phyloP scores from a whole-genome alignment of 2,888 invertebrate species.

The Melangyna quadrimaculata region DNA sequence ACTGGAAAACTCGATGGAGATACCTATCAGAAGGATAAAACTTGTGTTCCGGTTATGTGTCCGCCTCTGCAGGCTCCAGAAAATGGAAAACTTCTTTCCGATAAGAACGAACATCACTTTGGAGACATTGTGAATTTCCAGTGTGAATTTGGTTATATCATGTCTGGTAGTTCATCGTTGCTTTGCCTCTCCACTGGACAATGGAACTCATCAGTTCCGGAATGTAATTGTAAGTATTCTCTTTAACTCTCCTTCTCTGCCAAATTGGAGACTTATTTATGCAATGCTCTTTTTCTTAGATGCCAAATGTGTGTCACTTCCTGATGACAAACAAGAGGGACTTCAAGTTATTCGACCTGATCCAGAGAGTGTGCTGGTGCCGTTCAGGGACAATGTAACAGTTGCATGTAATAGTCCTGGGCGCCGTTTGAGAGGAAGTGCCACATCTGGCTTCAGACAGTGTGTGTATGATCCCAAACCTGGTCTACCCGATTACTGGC shows the following conservation, averaged over 20 bases:
- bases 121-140: slow-evolving; percentile 95
- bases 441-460: slow-evolving; percentile 93
- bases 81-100: slow-evolving; percentile 91
- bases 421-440: slow-evolving; percentile 89
- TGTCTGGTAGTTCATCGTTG: slow-evolving; percentile 92
- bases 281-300: slow-evolving; percentile 82
- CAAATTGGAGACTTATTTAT: slow-evolving; percentile 71
- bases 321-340: slow-evolving; percentile 94
- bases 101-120: slow-evolving; percentile 91
- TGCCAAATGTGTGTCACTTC: slow-evolving; percentile 94
- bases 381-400: slow-evolving; percentile 95
- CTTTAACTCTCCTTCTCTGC: background rate
- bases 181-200: slow-evolving; percentile 93
- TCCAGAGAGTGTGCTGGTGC: slow-evolving; percentile 91
- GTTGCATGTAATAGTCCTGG: slow-evolving; percentile 90
- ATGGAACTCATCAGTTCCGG: slow-evolving; percentile 97
- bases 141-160: slow-evolving; percentile 96
- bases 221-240: slow-evolving; percentile 92
- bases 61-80: slow-evolving; percentile 89
- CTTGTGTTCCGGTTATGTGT: slow-evolving; percentile 96
- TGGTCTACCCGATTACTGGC: slow-evolving; percentile 94
- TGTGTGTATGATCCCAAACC: slow-evolving; percentile 97
- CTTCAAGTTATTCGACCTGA: slow-evolving; percentile 89
- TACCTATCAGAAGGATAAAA: slow-evolving; percentile 93
- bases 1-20: slow-evolving; percentile 94